phyloP scores from a whole-genome alignment of 1,140 invertebrate species.

The Pseudomyrmex gracilis region DNA sequence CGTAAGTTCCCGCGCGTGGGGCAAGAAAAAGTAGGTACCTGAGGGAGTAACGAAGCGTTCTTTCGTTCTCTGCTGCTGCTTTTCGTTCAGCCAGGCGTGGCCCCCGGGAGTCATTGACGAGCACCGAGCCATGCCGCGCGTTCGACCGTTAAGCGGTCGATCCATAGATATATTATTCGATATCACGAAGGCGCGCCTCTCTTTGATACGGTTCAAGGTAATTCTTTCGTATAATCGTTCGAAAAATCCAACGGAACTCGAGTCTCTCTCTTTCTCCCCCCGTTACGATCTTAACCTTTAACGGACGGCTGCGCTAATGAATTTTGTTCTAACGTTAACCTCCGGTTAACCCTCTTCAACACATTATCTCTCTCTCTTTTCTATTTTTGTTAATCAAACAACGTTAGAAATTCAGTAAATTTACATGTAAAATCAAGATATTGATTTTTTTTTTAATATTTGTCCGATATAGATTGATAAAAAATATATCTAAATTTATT shows the following conservation, averaged over 20 bases:
- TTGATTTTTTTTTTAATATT: too few relatives aligned
- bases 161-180: constrained; percentile 67
- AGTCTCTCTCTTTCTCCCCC: not conserved
- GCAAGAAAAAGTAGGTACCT: constrained; percentile 67
- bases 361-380: not conserved
- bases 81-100: constrained; percentile 66
- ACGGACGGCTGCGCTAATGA: constrained; percentile 25
- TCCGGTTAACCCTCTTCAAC: not conserved
- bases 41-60: constrained; percentile 74
- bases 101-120: constrained; percentile 64
- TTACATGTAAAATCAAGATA: not conserved
- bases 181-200: constrained; percentile 69
- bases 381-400: constrained; percentile 13
- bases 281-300: constrained; percentile 56
- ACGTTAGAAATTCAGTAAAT: not conserved
- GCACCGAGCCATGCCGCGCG: constrained; percentile 77
- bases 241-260: constrained; percentile 41
- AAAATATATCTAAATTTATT: too few relatives aligned
- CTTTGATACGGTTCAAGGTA: constrained; percentile 67
- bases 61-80: constrained; percentile 57
- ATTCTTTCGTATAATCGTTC: constrained; percentile 62
- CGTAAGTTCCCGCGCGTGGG: constrained; percentile 6
- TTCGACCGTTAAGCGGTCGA: constrained; percentile 79
- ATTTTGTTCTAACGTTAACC: constrained; percentile 8
- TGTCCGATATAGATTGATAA: too few relatives aligned